Base-by-base conservation (phyloP, 2,113 vertebrate genomes). In the Phasianus colchicus region DNA sequence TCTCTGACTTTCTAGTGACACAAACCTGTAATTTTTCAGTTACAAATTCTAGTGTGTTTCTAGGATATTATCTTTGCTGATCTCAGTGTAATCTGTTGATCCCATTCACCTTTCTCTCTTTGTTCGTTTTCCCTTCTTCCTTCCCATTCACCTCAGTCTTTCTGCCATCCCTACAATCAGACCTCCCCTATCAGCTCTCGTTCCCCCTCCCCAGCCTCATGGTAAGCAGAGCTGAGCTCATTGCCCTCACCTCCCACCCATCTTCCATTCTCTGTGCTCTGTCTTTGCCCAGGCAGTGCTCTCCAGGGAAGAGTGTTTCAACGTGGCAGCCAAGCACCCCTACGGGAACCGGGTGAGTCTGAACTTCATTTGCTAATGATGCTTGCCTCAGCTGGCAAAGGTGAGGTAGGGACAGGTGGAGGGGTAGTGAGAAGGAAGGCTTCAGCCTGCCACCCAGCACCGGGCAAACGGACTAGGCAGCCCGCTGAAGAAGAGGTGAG, bases 31-130 rank as follows among this genome's bases (percentile, higher is more conserved):
- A 9, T 36, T 91, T 86, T 91, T 86, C 70, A 32, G 74, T 87
- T 19, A 30, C 65, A 82, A 47, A 50, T 18, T 8, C 32, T 58
- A 24, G 42, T 88, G 72, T 64, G 16, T 61, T 73, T 92, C 36
- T 50, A 74, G 43, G 9, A 83, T 75, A 89, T 76, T 40, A 75
- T 27, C 8, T 92, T 95, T 67, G 83, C 78, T 74, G 85, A 88
- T 91, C 47, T 94, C 82, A 71, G 17, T 60, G 42, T 80, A 72
- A 89, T 65, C 70, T 86, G 50, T 19, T 30, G 70, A 27, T 20
- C n/a, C 58, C 24, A 29, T 88, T 94, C 25, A 58, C 32, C n/a
- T 42, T 3, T 6, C 40, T 58, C 29, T 13, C 6, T 72, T 7
- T 18, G 70, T 57, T 82, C 12, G 27, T 69, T 90, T 91, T 82